Base-by-base conservation (phyloP, 2,797 vertebrate genomes). In the Cottoperca gobio region DNA sequence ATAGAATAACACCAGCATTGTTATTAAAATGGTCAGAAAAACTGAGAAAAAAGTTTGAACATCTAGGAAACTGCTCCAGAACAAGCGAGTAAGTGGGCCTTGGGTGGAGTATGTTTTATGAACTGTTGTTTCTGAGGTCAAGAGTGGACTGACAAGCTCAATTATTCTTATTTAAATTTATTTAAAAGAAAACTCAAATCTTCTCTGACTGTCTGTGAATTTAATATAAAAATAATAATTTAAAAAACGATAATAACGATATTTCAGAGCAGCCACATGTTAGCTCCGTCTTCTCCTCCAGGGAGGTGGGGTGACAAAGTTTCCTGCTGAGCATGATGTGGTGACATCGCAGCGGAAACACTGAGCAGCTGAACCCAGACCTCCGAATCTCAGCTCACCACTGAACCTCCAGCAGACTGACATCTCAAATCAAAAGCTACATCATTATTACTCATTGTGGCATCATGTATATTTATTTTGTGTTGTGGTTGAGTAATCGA, bases 341-440 rank as follows among this genome's bases (percentile, higher is more conserved):
- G 69, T 55, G 59, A 64, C 54, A 24, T 24, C 0, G 33, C 69
- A 68, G 45, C 49, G 63, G 79, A 68, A 69, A 73, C 45, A 0
- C 21, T 11, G 53, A 46, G 8, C 35, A 24, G 19, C 62, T 69
- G 49, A 68, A 53, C 63, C 13, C 49, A 71, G 43, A 58, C 14
- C 21, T 1, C 6, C 17, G 50, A 12, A 39, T 7, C 48, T 28
- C 16, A 26, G 13, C 37, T 60, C 48, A 42, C 26, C 23, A 9
- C 53, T 1, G 2, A 28, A 42, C 12, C 24, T 24, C 21, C 26
- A 37, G 6, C 28, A 21, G 45, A 53, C 9, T 26, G 7, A 31
- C 1, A 0, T 45, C 43, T 24, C 13, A 17, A 45, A 61, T 5
- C 3, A 14, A 59, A 39, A 26, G 37, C n/a, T 37, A 53, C 39